Conservation (phyloP, 1,140 invertebrate genomes). For the Lordiphosa mommai region DNA sequence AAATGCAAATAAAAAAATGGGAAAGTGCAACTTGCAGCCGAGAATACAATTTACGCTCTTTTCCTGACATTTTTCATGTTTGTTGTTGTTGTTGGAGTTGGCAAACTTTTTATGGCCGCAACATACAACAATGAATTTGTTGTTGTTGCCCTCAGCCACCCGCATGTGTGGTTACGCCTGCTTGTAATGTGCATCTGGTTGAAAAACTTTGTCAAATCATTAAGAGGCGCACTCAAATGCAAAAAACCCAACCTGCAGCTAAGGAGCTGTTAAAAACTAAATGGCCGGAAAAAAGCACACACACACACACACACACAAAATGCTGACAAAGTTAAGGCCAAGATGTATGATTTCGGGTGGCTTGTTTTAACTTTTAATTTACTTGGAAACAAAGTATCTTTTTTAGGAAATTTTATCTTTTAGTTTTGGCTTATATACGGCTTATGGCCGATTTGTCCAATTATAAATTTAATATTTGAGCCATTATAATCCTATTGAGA, state of each 20-base stretch:
- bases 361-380: no score
- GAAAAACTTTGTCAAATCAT: slow-evolving; percentile 56
- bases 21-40: slow-evolving; percentile 36
- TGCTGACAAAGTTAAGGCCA: neutral
- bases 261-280: slow-evolving; percentile 1
- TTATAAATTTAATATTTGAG: no score
- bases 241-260: slow-evolving; percentile 9
- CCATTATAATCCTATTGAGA: no score
- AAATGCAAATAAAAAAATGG: slow-evolving; percentile 1
- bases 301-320: neutral
- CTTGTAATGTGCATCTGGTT: slow-evolving; percentile 49
- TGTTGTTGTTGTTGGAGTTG: slow-evolving; percentile 24
- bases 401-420: no score
- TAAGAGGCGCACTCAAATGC: slow-evolving; percentile 47
- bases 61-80: slow-evolving; percentile 59
- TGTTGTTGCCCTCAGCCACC: slow-evolving; percentile 18
- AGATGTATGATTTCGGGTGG: no score
- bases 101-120: slow-evolving; percentile 60
- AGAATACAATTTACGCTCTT: slow-evolving; percentile 61
- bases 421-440: no score
- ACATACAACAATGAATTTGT: slow-evolving; percentile 40
- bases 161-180: slow-evolving; percentile 27
- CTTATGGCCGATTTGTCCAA: no score
- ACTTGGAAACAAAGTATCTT: no score
- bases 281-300: neutral